Conservation (phyloP, 2,113 vertebrate genomes). For the Eleginops maclovinus region DNA sequence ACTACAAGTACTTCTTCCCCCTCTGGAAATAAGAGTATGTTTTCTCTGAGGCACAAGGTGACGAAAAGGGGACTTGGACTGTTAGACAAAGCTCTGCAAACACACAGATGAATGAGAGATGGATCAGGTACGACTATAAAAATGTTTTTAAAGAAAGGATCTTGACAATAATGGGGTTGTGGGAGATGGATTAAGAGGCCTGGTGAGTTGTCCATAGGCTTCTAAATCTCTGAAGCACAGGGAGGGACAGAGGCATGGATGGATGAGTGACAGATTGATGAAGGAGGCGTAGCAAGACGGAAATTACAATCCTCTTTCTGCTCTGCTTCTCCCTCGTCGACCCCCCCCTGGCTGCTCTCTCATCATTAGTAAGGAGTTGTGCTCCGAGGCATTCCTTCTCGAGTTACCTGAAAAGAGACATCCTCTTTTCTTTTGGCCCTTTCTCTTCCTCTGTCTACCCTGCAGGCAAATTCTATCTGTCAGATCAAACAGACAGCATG, state of each 20-base stretch:
- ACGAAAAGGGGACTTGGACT: neutral
- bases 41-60: neutral
- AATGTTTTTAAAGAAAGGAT: neutral
- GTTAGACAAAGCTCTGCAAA: neutral
- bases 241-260: slow-evolving; percentile 41
- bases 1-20: too few species aligned
- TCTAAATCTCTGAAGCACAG: slow-evolving; percentile 49
- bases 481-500: slow-evolving; percentile 82
- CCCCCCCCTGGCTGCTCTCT: slow-evolving; percentile 55
- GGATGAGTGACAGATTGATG: slow-evolving; percentile 83
- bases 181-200: slow-evolving; percentile 53
- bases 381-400: slow-evolving; percentile 77
- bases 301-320: slow-evolving; percentile 78
- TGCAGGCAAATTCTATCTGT: slow-evolving; percentile 82
- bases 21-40: too few species aligned
- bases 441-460: slow-evolving; percentile 77
- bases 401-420: slow-evolving; percentile 83
- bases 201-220: slow-evolving; percentile 54
- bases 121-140: neutral
- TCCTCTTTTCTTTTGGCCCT: slow-evolving; percentile 78
- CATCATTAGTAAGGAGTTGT: slow-evolving; percentile 78
- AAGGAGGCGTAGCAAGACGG: slow-evolving; percentile 75
- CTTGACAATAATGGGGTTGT: slow-evolving; percentile 1
- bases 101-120: neutral
- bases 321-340: slow-evolving; percentile 6